Evolutionary conservation across 2,888 invertebrate species (phyloP).

Genomic region (Oasisia sp.): DNA sequence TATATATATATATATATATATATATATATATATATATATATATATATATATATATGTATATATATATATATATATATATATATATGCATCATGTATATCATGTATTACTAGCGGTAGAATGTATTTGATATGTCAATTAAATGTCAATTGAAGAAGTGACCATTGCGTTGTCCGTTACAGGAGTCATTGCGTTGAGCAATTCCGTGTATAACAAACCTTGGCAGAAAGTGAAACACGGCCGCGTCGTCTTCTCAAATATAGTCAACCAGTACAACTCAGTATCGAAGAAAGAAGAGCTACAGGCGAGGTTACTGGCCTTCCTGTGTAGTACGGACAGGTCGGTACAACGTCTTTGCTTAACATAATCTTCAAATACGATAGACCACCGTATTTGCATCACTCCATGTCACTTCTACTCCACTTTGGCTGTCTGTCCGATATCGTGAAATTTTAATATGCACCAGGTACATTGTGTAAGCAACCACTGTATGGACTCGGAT

Average conservation of each 20-base stretch:
- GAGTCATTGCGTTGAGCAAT: not conserved
- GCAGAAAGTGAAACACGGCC: not conserved
- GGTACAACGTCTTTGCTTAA: not conserved
- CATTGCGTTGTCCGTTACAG: not conserved
- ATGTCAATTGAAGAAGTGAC: not conserved
- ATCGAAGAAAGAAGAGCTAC: not conserved
- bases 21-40: too few species aligned
- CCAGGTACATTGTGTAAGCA: too few species aligned
- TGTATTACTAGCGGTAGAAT: too few species aligned
- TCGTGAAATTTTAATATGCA: too few species aligned
- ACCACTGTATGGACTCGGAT: too few species aligned
- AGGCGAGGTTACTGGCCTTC: not conserved
- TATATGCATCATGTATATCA: too few species aligned
- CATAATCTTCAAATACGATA: not conserved
- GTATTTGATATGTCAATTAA: too few species aligned
- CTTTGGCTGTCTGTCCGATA: too few species aligned
- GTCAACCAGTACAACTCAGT: slow-evolving; percentile 4
- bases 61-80: not conserved
- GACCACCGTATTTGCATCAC: not conserved
- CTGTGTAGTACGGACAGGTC: not conserved
- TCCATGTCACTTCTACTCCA: too few species aligned
- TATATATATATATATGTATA: not conserved
- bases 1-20: too few species aligned
- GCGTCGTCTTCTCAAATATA: not conserved
- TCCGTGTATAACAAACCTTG: not conserved